A percentile compares a stretch with the other conserved stretches of the same genome.
These are phyloP conservation scores for Propithecus deckenii DNA, from an alignment of 2,797 vertebrate genomes.

Conservation along the genomic window DNA sequence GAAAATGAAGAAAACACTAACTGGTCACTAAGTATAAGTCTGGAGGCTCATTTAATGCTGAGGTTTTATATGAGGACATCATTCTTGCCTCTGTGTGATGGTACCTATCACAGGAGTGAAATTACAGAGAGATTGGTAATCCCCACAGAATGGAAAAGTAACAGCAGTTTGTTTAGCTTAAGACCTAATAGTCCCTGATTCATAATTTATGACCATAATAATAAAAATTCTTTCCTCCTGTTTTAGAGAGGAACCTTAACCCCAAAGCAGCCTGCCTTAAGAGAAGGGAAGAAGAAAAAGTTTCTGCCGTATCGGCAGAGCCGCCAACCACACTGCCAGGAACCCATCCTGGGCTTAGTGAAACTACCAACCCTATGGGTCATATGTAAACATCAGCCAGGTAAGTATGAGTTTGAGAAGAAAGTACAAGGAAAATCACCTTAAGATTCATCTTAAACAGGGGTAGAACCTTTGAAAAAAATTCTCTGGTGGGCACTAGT, in stretches of 20 bases:
- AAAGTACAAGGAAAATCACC: background rate
- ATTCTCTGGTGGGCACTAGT: background rate
- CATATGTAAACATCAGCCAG: conserved; percentile 95
- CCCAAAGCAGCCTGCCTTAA: conserved; percentile 99
- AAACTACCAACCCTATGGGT: conserved; percentile 98
- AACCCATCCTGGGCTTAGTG: conserved; percentile 93
- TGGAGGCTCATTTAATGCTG: background rate
- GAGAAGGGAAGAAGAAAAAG: conserved; percentile 98
- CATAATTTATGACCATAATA: background rate
- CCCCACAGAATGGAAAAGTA: background rate
- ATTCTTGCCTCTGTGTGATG: background rate
- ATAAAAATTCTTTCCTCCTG: conserved; percentile 46
- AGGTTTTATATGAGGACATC: background rate
- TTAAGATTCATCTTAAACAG: background rate
- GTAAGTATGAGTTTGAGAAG: conserved; percentile 67
- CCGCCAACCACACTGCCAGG: conserved; percentile 92
- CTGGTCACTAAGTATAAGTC: background rate
- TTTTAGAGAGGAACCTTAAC: conserved; percentile 96
- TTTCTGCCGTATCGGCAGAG: conserved; percentile 94
- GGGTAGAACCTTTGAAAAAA: background rate
- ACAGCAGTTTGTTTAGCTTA: background rate
- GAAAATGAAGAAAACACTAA: conserved; percentile 16
- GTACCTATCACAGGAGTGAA: background rate
- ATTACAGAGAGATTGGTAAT: background rate
- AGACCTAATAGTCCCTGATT: background rate